Conservation (phyloP, 2,797 vertebrate species). For the Hybognathus amarus region DNA sequence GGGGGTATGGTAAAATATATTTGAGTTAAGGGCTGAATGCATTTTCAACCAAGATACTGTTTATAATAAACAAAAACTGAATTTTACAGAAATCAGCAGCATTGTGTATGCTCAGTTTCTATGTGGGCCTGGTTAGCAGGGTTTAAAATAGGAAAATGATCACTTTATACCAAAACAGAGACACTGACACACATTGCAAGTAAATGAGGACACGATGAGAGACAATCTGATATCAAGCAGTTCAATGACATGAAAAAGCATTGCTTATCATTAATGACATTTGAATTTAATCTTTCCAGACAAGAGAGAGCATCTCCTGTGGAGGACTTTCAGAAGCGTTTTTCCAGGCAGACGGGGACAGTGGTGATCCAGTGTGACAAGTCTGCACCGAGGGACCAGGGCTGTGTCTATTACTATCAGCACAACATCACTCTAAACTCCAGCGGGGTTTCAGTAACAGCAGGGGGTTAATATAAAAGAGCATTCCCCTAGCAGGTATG, state of each 20-base stretch:
- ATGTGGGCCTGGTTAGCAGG: not conserved
- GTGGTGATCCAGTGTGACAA: conserved; percentile 50
- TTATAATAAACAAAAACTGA: not conserved
- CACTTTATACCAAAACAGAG: not conserved
- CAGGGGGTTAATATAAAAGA: conserved; percentile 45
- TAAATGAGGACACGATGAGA: conserved; percentile 1
- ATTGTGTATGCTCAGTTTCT: not conserved
- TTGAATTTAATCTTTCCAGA: conserved; percentile 36
- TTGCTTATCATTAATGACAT: conserved; percentile 36
- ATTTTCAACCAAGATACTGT: not conserved
- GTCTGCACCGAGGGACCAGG: conserved; percentile 36
- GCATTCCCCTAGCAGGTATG: conserved; percentile 36
- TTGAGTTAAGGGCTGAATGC: not conserved
- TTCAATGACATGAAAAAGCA: conserved; percentile 18
- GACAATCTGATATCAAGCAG: conserved; percentile 37
- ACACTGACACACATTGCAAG: not conserved
- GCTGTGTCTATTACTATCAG: conserved; percentile 32
- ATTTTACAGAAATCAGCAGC: not conserved
- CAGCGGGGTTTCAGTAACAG: not conserved
- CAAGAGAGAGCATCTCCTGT: conserved; percentile 27
- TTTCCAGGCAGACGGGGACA: conserved; percentile 9
- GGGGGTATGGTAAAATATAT: not conserved
- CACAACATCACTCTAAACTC: conserved; percentile 36
- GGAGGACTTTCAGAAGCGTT: conserved; percentile 29
- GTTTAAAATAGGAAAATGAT: not conserved